Conservation (phyloP, 1,140 invertebrate species). For the Saxidomus purpurata region DNA sequence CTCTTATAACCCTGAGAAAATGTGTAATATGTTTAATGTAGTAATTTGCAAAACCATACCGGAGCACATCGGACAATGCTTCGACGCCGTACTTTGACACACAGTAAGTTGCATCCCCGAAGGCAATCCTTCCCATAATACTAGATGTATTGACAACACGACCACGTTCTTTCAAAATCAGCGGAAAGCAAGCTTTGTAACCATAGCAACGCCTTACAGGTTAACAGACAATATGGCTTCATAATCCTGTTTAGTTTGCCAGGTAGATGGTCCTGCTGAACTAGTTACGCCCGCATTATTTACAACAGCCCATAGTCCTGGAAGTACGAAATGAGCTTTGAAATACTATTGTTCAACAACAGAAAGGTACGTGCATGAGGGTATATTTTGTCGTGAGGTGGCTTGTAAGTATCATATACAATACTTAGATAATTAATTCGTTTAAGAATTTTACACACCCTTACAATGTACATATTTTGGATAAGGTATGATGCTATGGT, state of each 20-base stretch:
- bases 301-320: constrained; percentile 77
- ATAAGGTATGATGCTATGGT: no score
- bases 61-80: constrained; percentile 72
- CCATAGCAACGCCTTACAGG: constrained; percentile 69
- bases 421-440: background rate
- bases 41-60: constrained; percentile 55
- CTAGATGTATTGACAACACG: constrained; percentile 74
- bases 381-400: background rate
- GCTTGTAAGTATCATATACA: background rate
- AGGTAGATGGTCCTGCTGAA: constrained; percentile 42
- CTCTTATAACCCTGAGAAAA: no score
- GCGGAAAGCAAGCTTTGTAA: constrained; percentile 72
- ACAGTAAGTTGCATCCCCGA: constrained; percentile 64
- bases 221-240: constrained; percentile 64
- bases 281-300: constrained; percentile 76
- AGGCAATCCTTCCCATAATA: constrained; percentile 64
- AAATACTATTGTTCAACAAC: background rate
- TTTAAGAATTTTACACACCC: background rate
- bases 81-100: constrained; percentile 75
- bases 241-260: constrained; percentile 68
- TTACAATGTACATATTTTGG: background rate
- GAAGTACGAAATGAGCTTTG: background rate
- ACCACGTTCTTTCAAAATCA: constrained; percentile 68
- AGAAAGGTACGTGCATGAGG: background rate
- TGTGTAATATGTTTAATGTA: no score